These are phyloP conservation scores for Carabus problematicus DNA, from an alignment of 2,888 invertebrate species.

Conservation along the genomic window DNA sequence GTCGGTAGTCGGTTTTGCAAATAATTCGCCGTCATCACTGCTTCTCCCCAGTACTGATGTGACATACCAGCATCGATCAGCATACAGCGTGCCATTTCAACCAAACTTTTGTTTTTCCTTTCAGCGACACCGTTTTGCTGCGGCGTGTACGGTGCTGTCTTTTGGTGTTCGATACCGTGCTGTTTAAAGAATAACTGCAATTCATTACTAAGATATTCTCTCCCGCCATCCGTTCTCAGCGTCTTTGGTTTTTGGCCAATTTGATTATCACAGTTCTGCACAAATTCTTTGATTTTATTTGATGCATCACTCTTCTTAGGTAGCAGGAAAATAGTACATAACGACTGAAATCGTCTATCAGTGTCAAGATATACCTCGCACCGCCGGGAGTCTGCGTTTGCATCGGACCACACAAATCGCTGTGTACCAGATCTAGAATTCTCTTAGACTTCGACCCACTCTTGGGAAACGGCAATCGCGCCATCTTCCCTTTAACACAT, in stretches of 20 bases:
- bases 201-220: slow-evolving; percentile 47
- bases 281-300: slow-evolving; percentile 42
- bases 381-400: slow-evolving; percentile 46
- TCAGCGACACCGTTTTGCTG: slow-evolving; percentile 17
- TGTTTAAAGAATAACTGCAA: slow-evolving; percentile 43
- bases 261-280: slow-evolving; percentile 32
- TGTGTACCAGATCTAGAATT: slow-evolving; percentile 48
- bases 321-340: slow-evolving; percentile 47
- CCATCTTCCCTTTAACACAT: slow-evolving; percentile 48
- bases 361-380: slow-evolving; percentile 48
- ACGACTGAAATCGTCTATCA: slow-evolving; percentile 51
- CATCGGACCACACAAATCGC: slow-evolving; percentile 51
- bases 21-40: slow-evolving; percentile 37
- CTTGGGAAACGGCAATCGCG: slow-evolving; percentile 43
- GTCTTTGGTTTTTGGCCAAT: slow-evolving; percentile 42
- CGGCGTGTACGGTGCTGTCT: slow-evolving; percentile 14
- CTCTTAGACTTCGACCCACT: slow-evolving; percentile 1
- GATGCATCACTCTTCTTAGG: slow-evolving; percentile 46
- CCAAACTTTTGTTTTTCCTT: slow-evolving; percentile 44
- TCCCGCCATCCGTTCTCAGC: slow-evolving; percentile 46
- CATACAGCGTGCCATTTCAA: slow-evolving; percentile 45
- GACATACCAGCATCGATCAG: slow-evolving; percentile 29
- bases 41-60: slow-evolving; percentile 33
- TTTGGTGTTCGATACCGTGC: slow-evolving; percentile 46
- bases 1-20: slow-evolving; percentile 28